These are phyloP conservation scores for Hyphantria cunea DNA, from an alignment of 1,140 invertebrate genomes.

Conservation along the genomic window DNA sequence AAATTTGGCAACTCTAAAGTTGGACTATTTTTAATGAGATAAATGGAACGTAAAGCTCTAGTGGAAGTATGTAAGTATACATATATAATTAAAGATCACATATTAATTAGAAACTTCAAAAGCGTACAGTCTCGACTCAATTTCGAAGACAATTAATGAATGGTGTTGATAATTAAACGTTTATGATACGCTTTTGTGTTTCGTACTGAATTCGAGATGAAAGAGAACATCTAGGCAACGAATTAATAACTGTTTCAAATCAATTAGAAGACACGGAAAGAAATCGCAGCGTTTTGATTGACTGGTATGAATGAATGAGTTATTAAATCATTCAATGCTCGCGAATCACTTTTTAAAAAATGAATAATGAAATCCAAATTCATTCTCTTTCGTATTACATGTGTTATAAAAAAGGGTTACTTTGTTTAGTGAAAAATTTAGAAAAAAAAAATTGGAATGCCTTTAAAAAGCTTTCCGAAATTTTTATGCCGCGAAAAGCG, in stretches of 20 bases:
- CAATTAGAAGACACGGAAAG: background rate
- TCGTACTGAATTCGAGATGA: background rate
- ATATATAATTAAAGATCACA: background rate
- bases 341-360: no score
- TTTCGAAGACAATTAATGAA: slow-evolving; percentile 21
- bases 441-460: no score
- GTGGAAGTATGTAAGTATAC: no score
- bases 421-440: no score
- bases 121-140: background rate
- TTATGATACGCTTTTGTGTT: slow-evolving; percentile 6
- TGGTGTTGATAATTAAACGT: slow-evolving; percentile 10
- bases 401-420: no score
- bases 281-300: slow-evolving; percentile 7
- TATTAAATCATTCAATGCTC: slow-evolving; percentile 18
- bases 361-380: no score
- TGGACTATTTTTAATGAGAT: slow-evolving; percentile 4
- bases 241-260: background rate
- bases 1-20: no score
- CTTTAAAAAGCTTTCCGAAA: no score
- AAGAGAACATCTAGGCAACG: background rate
- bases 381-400: no score
- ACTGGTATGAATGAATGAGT: slow-evolving; percentile 9
- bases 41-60: background rate
- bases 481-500: no score
- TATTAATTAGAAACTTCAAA: slow-evolving; percentile 20